Evolutionary conservation across 1,140 invertebrate species (phyloP).

Genomic region (Diplogasteroides magnus): DNA sequence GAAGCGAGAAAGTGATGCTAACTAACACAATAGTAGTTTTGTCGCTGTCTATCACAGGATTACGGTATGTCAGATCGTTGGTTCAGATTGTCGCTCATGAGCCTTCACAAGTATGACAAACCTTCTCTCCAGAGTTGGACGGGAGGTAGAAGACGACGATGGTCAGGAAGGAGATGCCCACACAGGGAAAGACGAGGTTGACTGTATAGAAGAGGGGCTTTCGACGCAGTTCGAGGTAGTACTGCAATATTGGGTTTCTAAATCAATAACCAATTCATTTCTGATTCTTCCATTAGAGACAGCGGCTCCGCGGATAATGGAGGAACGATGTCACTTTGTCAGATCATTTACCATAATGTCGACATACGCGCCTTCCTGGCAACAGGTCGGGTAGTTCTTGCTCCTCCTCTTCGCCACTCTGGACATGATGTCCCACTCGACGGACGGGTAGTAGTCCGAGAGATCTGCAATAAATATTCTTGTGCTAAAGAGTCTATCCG

Average conservation of each 20-base stretch:
- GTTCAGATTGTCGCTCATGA: too few relatives aligned
- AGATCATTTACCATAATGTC: conserved; percentile 73
- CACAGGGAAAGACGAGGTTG: conserved; percentile 91
- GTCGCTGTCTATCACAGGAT: too few relatives aligned
- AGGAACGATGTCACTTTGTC: too few relatives aligned
- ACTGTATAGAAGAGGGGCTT: conserved; percentile 94
- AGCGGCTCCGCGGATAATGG: not conserved
- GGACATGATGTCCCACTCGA: conserved; percentile 98
- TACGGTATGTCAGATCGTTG: too few relatives aligned
- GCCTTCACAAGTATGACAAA: too few relatives aligned
- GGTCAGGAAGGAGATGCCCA: conserved; percentile 87
- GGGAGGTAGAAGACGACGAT: conserved; percentile 96
- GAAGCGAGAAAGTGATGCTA: too few relatives aligned
- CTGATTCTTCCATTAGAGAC: too few relatives aligned
- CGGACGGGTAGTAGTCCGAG: conserved; percentile 90
- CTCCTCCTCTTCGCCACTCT: conserved; percentile 81
- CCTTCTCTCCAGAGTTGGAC: conserved; percentile 94
- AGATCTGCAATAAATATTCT: conserved; percentile 69
- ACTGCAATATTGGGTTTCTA: conserved; percentile 37
- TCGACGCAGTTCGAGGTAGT: conserved; percentile 65
- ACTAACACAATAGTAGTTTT: too few relatives aligned
- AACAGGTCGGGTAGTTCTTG: conserved; percentile 86
- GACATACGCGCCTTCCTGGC: conserved; percentile 66
- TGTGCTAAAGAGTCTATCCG: not conserved
- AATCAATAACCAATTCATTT: too few relatives aligned